Evolutionary conservation across 2,888 invertebrate species (phyloP).

Genomic region (Sepioteuthis lessoniana): DNA sequence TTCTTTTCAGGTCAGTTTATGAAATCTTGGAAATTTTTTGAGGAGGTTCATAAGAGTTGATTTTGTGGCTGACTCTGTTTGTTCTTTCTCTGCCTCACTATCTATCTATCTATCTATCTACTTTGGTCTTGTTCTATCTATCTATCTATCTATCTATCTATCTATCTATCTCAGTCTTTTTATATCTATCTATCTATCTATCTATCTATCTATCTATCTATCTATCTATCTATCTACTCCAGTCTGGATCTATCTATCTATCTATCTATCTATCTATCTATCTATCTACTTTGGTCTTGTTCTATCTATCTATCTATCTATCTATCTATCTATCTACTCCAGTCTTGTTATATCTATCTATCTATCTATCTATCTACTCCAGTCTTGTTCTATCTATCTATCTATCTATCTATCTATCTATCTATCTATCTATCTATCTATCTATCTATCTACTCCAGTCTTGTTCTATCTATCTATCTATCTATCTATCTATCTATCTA

Average conservation of each 20-base stretch:
- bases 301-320: background rate
- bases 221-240: background rate
- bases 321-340: background rate
- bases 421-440: background rate
- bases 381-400: background rate
- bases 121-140: no score
- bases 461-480: background rate
- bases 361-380: no score
- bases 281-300: no score
- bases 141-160: no score
- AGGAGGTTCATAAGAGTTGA: no score
- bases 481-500: no score
- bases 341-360: background rate
- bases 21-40: no score
- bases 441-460: background rate
- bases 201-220: constrained; percentile 8
- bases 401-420: background rate
- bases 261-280: background rate
- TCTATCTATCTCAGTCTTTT: no score
- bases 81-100: no score
- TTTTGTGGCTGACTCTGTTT: no score
- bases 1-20: no score
- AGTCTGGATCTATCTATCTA: background rate
- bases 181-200: background rate
- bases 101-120: no score